Percentiles rank a stretch among this genome's conserved stretches.
Conservation (phyloP, 2,888 invertebrate species). For the Autographa pulchrina region DNA sequence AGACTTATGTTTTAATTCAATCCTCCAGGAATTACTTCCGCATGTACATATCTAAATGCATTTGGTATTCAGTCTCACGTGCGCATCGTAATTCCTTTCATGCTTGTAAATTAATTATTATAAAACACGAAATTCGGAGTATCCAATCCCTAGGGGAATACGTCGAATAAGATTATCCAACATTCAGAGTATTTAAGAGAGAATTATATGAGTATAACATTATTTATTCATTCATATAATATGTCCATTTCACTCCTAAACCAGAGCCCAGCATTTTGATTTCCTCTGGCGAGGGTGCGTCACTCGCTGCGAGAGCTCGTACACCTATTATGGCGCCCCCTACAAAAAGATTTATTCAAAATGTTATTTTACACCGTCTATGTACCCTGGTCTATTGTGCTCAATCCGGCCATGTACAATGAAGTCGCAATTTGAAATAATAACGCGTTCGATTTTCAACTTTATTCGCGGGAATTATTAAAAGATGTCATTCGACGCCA, state of each 20-base stretch:
- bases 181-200: background rate
- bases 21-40: too few species aligned
- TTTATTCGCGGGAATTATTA: slow-evolving; percentile 56
- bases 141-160: too few species aligned
- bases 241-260: slow-evolving; percentile 69
- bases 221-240: background rate
- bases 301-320: slow-evolving; percentile 77
- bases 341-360: slow-evolving; percentile 88
- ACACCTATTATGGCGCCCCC: slow-evolving; percentile 86
- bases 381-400: slow-evolving; percentile 78
- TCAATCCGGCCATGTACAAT: slow-evolving; percentile 77
- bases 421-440: slow-evolving; percentile 75
- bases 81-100: too few species aligned
- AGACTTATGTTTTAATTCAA: too few species aligned
- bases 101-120: too few species aligned
- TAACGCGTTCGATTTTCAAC: slow-evolving; percentile 68
- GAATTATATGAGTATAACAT: background rate
- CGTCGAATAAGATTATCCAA: too few species aligned
- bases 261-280: slow-evolving; percentile 74
- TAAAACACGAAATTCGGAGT: too few species aligned
- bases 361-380: slow-evolving; percentile 88
- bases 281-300: slow-evolving; percentile 81
- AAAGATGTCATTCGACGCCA: slow-evolving; percentile 75
- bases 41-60: too few species aligned
- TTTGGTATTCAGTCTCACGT: too few species aligned